phyloP scores from a whole-genome alignment of 2,888 invertebrate genomes.

The Plutella xylostella region DNA sequence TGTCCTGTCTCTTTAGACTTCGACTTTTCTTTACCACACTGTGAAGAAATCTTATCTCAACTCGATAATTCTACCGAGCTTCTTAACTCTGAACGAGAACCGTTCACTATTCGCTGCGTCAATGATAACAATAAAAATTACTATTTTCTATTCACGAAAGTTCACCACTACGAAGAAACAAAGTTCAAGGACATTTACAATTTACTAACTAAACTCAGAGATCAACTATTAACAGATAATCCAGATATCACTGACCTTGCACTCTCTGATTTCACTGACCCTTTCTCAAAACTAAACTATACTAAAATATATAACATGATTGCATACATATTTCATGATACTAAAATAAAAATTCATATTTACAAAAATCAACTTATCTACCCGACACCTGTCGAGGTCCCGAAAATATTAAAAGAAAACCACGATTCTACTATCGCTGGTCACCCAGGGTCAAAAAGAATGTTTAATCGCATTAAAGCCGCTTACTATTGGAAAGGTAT shows the following conservation, averaged over 20 bases:
- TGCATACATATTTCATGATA: background rate
- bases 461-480: background rate
- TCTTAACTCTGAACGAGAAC: background rate
- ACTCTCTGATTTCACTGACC: slow-evolving; percentile 3
- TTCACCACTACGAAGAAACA: slow-evolving; percentile 14
- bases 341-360: background rate
- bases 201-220: slow-evolving; percentile 11
- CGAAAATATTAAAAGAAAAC: slow-evolving; percentile 1
- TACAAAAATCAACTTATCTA: slow-evolving; percentile 1
- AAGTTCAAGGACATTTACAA: slow-evolving; percentile 11
- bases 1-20: background rate
- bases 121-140: background rate
- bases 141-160: slow-evolving; percentile 9
- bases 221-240: slow-evolving; percentile 3
- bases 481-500: slow-evolving; percentile 2
- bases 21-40: background rate
- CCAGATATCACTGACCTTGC: slow-evolving; percentile 6
- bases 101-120: background rate
- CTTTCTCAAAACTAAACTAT: background rate
- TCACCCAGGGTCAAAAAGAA: background rate
- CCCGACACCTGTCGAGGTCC: background rate
- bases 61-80: background rate
- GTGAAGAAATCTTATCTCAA: background rate
- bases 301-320: slow-evolving; percentile 8
- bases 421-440: slow-evolving; percentile 1